phyloP scores from a whole-genome alignment of 2,113 vertebrate species.

The Mormoops blainvillei region DNA sequence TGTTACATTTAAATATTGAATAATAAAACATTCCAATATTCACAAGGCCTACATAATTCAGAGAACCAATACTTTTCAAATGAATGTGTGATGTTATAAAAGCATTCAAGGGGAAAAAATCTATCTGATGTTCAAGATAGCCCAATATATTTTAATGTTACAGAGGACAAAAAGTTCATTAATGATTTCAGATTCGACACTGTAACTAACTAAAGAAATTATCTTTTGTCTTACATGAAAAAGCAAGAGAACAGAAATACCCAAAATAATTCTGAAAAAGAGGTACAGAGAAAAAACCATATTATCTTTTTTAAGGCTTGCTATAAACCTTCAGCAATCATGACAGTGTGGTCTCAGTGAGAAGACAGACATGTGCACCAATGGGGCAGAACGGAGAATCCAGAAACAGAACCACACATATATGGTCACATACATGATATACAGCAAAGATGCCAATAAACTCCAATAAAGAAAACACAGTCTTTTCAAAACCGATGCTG shows the following conservation, averaged over 20 bases:
- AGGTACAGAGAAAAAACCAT: not conserved
- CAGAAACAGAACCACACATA: not conserved
- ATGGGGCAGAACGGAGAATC: not conserved
- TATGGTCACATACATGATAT: not conserved
- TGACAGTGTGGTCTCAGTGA: not conserved
- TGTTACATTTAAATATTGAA: not conserved
- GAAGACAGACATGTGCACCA: not conserved
- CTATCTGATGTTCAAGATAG: not conserved
- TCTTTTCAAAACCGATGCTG: not conserved
- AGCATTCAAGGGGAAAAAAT: not conserved
- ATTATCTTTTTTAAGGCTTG: not conserved
- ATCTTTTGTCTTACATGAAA: not conserved
- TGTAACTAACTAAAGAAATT: conserved; percentile 23
- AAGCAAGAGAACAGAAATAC: not conserved
- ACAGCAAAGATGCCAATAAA: not conserved
- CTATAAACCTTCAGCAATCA: not conserved
- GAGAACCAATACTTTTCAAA: conserved; percentile 11
- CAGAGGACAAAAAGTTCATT: not conserved
- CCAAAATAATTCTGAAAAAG: conserved; percentile 18
- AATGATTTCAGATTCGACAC: not conserved
- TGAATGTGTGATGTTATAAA: not conserved
- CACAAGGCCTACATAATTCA: conserved; percentile 19
- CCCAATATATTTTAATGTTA: not conserved
- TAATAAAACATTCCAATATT: not conserved
- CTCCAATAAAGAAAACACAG: not conserved